phyloP scores from a whole-genome alignment of 2,888 invertebrate species.

The Malthinus seriepunctatus region DNA sequence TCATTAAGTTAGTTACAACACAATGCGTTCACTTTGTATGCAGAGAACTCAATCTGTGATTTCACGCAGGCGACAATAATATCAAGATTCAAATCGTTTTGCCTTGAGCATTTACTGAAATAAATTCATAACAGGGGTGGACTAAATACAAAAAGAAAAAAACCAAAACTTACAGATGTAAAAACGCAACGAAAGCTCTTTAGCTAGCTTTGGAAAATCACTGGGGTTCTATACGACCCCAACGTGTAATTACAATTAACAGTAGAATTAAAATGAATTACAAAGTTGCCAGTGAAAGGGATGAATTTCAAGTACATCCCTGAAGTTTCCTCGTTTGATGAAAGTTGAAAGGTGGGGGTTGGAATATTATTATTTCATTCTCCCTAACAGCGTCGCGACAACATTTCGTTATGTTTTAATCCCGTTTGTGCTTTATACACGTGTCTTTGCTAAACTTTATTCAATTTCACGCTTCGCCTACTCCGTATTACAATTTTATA shows the following conservation, averaged over 20 bases:
- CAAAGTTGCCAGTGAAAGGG: not conserved
- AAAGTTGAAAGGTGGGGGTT: constrained; percentile 14
- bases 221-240: not conserved
- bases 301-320: constrained; percentile 12
- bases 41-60: constrained; percentile 50
- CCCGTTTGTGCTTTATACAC: constrained; percentile 35
- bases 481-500: constrained; percentile 45
- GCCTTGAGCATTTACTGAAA: constrained; percentile 33
- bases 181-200: not conserved
- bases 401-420: constrained; percentile 41
- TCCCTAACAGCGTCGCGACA: constrained; percentile 34
- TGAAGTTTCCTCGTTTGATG: constrained; percentile 14
- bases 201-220: not conserved
- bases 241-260: not conserved
- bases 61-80: constrained; percentile 52
- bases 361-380: constrained; percentile 32
- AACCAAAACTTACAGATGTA: not conserved
- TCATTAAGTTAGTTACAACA: constrained; percentile 49
- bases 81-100: constrained; percentile 53
- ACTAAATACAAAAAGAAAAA: not conserved
- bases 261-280: not conserved
- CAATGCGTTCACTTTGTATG: constrained; percentile 49
- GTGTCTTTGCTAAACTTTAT: constrained; percentile 45
- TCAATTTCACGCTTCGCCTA: constrained; percentile 51
- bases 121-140: constrained; percentile 12